Percentiles rank a stretch among this genome's conserved stretches.
Evolutionary conservation across 2,888 invertebrate species (phyloP).

Genomic region (Amphimallon solstitiale): DNA sequence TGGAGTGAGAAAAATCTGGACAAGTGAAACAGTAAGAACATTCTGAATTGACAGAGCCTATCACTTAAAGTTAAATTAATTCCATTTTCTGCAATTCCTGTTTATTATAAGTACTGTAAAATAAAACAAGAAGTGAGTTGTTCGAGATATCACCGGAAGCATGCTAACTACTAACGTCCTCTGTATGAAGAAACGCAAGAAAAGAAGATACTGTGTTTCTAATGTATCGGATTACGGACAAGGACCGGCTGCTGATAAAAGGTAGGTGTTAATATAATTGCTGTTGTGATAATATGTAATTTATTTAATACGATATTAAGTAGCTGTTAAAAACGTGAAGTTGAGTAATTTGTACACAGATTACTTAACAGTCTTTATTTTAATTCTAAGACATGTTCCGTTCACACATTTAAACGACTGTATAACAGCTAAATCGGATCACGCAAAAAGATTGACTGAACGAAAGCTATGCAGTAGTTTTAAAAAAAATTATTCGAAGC

Average conservation of each 20-base stretch:
- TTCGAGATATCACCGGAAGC: conserved; percentile 14
- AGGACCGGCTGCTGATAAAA: conserved; percentile 50
- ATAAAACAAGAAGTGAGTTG: background rate
- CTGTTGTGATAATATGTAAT: background rate
- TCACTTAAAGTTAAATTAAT: conserved; percentile 1
- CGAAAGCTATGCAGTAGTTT: too few relatives aligned
- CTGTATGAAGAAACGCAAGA: conserved; percentile 60
- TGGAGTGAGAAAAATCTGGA: conserved; percentile 9
- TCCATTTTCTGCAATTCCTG: background rate
- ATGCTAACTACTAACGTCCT: conserved; percentile 60
- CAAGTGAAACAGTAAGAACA: conserved; percentile 24
- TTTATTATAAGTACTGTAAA: background rate
- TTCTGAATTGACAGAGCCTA: conserved; percentile 12
- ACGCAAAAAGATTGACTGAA: too few relatives aligned
- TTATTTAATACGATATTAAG: background rate
- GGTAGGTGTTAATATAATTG: conserved; percentile 48
- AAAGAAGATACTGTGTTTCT: conserved; percentile 57
- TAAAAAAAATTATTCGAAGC: too few relatives aligned
- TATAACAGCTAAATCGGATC: too few relatives aligned
- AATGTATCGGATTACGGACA: conserved; percentile 51
- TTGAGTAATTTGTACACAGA: too few relatives aligned
- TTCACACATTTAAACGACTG: too few relatives aligned
- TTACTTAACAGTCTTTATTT: too few relatives aligned
- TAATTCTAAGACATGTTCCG: too few relatives aligned
- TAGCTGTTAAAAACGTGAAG: background rate